phyloP scores from a whole-genome alignment of 2,113 vertebrate genomes.

The Anhinga anhinga region DNA sequence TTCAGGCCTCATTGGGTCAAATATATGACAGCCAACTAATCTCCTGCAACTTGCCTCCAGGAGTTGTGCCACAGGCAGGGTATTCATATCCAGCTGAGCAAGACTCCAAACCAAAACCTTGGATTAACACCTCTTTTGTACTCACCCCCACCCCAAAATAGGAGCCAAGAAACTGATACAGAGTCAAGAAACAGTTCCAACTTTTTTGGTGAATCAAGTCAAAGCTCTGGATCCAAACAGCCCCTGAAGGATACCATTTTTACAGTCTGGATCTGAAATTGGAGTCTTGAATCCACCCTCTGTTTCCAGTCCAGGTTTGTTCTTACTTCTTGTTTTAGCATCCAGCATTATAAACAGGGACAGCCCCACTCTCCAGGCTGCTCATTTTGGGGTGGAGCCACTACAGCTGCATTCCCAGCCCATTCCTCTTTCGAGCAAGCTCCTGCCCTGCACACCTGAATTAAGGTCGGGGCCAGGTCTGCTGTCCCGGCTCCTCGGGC shows the following conservation, averaged over 20 bases:
- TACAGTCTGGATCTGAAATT: background rate
- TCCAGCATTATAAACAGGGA: background rate
- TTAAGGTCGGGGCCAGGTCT: background rate
- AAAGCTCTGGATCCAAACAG: background rate
- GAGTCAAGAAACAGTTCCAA: background rate
- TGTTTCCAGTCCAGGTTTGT: background rate
- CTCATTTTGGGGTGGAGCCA: background rate
- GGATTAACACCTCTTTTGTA: slow-evolving; percentile 52
- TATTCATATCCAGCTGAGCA: slow-evolving; percentile 9
- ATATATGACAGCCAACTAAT: background rate
- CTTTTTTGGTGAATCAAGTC: background rate
- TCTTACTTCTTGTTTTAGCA: background rate
- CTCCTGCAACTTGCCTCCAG: background rate
- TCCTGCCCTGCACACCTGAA: fast-evolving
- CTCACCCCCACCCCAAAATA: background rate
- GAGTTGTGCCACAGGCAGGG: background rate
- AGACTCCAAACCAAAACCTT: slow-evolving; percentile 21
- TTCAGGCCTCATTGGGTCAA: background rate
- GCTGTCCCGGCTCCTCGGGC: fast-evolving
- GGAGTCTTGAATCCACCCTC: background rate
- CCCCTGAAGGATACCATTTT: background rate
- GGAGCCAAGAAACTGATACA: slow-evolving; percentile 6
- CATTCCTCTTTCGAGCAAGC: background rate
- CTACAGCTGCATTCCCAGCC: background rate
- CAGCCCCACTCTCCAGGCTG: background rate